phyloP scores from a whole-genome alignment of 23 tunicate species.

The Phallusia fumigata region DNA sequence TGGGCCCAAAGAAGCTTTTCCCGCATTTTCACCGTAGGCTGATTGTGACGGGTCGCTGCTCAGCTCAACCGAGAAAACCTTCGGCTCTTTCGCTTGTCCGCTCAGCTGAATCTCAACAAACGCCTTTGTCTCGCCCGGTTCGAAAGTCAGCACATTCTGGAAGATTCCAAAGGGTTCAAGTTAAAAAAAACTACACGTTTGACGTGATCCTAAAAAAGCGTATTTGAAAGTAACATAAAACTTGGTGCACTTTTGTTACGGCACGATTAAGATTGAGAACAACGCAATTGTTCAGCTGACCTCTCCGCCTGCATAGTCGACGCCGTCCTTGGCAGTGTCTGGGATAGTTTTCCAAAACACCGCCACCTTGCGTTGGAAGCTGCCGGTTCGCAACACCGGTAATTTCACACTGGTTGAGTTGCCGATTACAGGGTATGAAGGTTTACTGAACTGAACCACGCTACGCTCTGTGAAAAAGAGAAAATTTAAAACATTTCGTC shows the following conservation, averaged over 20 bases:
- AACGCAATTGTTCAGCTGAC: conserved; percentile 12
- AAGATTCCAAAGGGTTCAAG: not conserved
- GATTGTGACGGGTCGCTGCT: conserved; percentile 12
- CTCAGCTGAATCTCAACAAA: conserved; percentile 62
- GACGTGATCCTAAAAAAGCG: too few relatives aligned
- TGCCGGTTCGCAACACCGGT: conserved; percentile 91
- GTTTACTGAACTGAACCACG: conserved; percentile 95
- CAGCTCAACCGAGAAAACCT: conserved; percentile 51
- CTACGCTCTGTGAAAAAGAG: conserved; percentile 53
- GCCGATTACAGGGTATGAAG: conserved; percentile 91
- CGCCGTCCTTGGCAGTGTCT: conserved; percentile 80
- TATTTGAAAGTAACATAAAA: too few relatives aligned
- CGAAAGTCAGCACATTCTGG: conserved; percentile 61
- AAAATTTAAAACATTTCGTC: too few relatives aligned
- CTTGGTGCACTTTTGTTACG: too few relatives aligned
- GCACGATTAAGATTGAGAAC: too few relatives aligned
- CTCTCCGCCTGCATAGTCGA: conserved; percentile 64
- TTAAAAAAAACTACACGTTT: too few relatives aligned
- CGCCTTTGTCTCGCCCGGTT: conserved; percentile 57
- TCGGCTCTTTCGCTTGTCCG: conserved; percentile 74
- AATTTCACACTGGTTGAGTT: conserved; percentile 79
- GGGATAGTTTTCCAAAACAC: conserved; percentile 72
- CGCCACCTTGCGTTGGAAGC: conserved; percentile 51
- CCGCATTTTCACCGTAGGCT: conserved; percentile 12
- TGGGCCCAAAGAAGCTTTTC: conserved; percentile 60